Conservation (phyloP, 2,888 invertebrate genomes). For the Syrista parreyssii region DNA sequence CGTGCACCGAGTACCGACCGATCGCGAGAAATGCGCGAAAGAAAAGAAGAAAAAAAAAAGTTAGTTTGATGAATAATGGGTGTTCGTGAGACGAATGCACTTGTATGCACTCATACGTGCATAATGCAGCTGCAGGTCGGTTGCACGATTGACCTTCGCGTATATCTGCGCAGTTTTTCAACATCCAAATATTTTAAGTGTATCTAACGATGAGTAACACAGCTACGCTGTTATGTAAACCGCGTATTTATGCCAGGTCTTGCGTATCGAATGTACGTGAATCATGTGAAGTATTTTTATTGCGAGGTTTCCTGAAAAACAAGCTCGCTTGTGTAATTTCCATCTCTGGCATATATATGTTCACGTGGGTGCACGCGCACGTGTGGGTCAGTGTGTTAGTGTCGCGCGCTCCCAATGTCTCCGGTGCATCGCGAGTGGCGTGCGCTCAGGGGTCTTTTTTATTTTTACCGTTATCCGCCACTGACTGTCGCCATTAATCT, state of each 20-base stretch:
- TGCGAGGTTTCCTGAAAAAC: constrained; percentile 11
- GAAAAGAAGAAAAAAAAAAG: not conserved
- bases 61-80: not conserved
- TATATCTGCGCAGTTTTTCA: constrained; percentile 19
- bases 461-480: not conserved
- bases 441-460: constrained; percentile 1
- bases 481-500: constrained; percentile 29
- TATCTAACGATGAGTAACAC: constrained; percentile 3
- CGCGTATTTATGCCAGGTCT: constrained; percentile 6
- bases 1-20: not conserved
- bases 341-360: not conserved
- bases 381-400: not conserved
- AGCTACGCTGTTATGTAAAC: constrained; percentile 5
- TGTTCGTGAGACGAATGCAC: not conserved
- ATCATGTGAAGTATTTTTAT: constrained; percentile 2
- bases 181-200: constrained; percentile 14
- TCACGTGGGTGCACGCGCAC: not conserved
- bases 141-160: constrained; percentile 18
- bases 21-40: not conserved
- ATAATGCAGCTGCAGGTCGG: not conserved
- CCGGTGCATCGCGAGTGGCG: constrained; percentile 1
- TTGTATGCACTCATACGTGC: not conserved
- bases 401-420: not conserved
- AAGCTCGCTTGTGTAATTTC: constrained; percentile 7
- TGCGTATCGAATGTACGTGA: constrained; percentile 4